Conservation (phyloP, 1,140 invertebrate species). For the Trachelipus rathkii region DNA sequence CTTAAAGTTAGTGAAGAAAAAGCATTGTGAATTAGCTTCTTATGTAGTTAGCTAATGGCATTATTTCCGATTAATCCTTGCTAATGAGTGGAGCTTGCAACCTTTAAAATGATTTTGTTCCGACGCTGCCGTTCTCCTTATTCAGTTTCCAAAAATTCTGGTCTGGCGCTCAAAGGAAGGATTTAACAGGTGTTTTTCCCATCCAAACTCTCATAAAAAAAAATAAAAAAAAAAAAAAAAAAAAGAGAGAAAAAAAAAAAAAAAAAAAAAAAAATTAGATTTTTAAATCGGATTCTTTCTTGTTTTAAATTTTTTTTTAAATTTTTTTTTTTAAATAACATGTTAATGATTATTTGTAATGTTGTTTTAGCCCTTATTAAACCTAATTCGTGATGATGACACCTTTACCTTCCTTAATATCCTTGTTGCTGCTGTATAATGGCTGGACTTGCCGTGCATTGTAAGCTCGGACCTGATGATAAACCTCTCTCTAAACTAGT, state of each 20-base stretch:
- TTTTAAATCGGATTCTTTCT: too few relatives aligned
- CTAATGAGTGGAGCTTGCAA: conserved; percentile 6
- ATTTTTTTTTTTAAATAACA: too few relatives aligned
- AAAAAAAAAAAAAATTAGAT: too few relatives aligned
- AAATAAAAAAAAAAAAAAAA: too few relatives aligned
- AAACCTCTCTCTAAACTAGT: conserved; percentile 52
- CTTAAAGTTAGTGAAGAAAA: background rate
- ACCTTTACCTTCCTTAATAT: conserved; percentile 28
- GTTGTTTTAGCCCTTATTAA: background rate
- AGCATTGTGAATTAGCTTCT: conserved; percentile 5
- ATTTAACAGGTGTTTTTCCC: background rate
- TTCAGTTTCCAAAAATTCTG: background rate
- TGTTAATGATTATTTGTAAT: too few relatives aligned
- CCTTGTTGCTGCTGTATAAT: conserved; percentile 33
- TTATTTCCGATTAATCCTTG: background rate
- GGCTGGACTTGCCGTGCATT: conserved; percentile 43
- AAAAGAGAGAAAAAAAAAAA: too few relatives aligned
- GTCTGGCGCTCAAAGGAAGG: conserved; percentile 1
- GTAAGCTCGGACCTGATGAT: conserved; percentile 29
- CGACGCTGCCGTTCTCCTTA: background rate
- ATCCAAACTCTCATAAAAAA: background rate
- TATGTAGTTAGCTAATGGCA: background rate
- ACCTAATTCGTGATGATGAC: conserved; percentile 25
- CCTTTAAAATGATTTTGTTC: background rate
- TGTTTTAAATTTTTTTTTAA: too few relatives aligned